These are phyloP conservation scores for Lamprotornis superbus DNA, from an alignment of 2,113 vertebrate species.

Conservation along the genomic window DNA sequence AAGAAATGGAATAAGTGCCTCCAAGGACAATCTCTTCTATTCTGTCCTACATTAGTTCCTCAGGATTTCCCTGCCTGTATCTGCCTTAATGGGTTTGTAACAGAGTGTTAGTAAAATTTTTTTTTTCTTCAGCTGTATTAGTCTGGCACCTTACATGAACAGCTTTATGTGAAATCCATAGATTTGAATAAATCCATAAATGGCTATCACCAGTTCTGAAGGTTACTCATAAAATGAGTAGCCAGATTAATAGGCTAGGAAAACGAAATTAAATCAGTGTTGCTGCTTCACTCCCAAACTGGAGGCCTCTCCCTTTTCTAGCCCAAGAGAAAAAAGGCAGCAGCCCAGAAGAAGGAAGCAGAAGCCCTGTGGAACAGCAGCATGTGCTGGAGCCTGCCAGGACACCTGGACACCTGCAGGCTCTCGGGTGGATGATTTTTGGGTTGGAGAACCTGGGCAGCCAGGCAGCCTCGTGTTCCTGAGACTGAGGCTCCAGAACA, in stretches of 20 bases:
- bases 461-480: accelerated
- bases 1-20: background rate
- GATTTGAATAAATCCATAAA: background rate
- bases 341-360: background rate
- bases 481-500: background rate
- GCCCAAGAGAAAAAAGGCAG: background rate
- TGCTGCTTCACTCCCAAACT: background rate
- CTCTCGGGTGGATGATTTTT: accelerated
- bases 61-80: background rate
- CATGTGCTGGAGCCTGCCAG: background rate
- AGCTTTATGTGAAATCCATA: background rate
- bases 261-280: background rate
- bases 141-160: background rate
- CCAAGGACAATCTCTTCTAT: background rate
- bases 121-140: background rate
- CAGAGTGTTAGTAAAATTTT: background rate
- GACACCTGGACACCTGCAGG: background rate
- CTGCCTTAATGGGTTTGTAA: background rate
- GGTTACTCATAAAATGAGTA: background rate
- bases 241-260: background rate
- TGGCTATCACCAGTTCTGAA: background rate
- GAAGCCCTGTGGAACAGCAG: background rate
- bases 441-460: background rate
- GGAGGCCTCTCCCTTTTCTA: background rate
- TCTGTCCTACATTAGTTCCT: background rate